phyloP scores from a whole-genome alignment of 2,797 vertebrate species.

The Melanotaenia nigrans region DNA sequence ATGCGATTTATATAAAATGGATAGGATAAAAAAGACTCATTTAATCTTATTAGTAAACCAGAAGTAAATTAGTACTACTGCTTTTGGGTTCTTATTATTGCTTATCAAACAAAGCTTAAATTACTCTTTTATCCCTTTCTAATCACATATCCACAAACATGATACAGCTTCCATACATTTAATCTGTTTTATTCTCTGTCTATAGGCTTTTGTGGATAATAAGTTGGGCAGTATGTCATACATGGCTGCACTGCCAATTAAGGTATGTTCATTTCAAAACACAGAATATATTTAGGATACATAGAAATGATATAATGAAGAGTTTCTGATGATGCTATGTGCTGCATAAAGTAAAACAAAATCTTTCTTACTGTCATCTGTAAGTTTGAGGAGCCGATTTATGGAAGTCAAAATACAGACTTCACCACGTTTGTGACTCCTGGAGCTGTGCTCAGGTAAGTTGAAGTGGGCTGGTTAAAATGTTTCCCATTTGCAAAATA shows the following conservation, averaged over 20 bases:
- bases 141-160: too few relatives aligned
- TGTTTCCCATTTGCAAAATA: too few relatives aligned
- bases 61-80: too few relatives aligned
- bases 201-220: slow-evolving; percentile 77
- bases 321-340: background rate
- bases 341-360: background rate
- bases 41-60: too few relatives aligned
- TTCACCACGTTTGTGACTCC: slow-evolving; percentile 85
- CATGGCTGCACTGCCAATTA: slow-evolving; percentile 76
- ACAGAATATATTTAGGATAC: background rate
- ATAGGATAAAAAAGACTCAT: too few relatives aligned
- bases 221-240: slow-evolving; percentile 77
- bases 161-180: background rate
- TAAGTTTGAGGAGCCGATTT: slow-evolving; percentile 85
- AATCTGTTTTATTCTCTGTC: slow-evolving; percentile 1
- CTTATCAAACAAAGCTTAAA: too few relatives aligned
- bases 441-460: slow-evolving; percentile 84
- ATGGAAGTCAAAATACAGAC: slow-evolving; percentile 80
- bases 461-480: background rate
- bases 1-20: too few relatives aligned
- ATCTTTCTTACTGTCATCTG: background rate
- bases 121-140: too few relatives aligned
- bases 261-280: slow-evolving; percentile 59
- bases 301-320: background rate
- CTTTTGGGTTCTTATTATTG: too few relatives aligned